phyloP scores from a whole-genome alignment of 1,140 invertebrate genomes.

The Cydia amplana region DNA sequence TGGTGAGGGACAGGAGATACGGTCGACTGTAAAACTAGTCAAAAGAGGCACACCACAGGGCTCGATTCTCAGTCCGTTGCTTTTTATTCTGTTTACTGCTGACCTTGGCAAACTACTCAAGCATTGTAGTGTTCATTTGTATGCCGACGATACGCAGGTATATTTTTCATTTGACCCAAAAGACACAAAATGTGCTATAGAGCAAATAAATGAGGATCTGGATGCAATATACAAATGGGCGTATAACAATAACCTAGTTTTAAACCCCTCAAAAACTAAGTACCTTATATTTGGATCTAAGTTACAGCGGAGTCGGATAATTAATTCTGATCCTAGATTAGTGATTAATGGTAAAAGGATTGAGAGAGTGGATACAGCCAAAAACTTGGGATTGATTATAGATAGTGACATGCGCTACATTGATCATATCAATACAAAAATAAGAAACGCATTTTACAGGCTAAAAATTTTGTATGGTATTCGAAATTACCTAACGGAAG shows the following conservation, averaged over 20 bases:
- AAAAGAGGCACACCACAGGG: too few relatives aligned
- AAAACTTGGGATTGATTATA: slow-evolving; percentile 38
- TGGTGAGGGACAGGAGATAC: too few relatives aligned
- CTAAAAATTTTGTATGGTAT: slow-evolving; percentile 39
- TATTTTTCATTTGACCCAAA: slow-evolving; percentile 36
- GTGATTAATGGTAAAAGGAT: slow-evolving; percentile 25
- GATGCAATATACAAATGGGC: slow-evolving; percentile 32
- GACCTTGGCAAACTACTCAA: slow-evolving; percentile 34
- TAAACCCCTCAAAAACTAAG: slow-evolving; percentile 39
- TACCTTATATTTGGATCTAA: slow-evolving; percentile 37
- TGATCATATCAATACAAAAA: slow-evolving; percentile 35
- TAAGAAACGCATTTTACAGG: slow-evolving; percentile 39
- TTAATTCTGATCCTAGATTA: background rate
- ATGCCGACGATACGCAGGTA: slow-evolving; percentile 24
- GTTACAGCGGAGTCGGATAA: slow-evolving; percentile 22
- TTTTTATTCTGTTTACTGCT: slow-evolving; percentile 37
- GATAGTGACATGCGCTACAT: slow-evolving; percentile 36
- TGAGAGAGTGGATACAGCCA: slow-evolving; percentile 25
- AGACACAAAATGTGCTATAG: background rate
- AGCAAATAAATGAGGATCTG: slow-evolving; percentile 37
- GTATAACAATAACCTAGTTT: background rate
- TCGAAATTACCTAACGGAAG: slow-evolving; percentile 26
- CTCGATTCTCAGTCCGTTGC: slow-evolving; percentile 6
- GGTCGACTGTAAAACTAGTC: too few relatives aligned
- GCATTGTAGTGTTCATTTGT: slow-evolving; percentile 35